A percentile compares a stretch with the other conserved stretches of the same genome.
Conservation (phyloP, 2,113 vertebrate genomes). For the Erythrocebus patas region DNA sequence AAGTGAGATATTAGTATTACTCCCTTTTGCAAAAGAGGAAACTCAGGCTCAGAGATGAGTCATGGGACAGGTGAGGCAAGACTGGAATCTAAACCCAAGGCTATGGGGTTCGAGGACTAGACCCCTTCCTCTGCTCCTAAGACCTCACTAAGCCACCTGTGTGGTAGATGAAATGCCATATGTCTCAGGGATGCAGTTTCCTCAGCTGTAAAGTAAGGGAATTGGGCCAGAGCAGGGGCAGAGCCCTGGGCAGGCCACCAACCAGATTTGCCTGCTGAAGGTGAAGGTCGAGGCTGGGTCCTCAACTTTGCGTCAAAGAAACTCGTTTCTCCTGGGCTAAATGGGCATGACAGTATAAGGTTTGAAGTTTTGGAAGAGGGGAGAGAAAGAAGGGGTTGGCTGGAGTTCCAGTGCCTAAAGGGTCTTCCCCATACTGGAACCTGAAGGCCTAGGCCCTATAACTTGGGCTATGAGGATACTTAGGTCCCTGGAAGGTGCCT, state of each 20-base stretch:
- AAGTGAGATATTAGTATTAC: not conserved
- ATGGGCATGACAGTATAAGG: not conserved
- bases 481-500: not conserved
- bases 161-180: not conserved
- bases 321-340: not conserved
- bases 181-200: not conserved
- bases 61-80: not conserved
- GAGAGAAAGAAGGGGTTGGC: not conserved
- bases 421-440: not conserved
- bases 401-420: not conserved
- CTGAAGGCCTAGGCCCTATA: not conserved
- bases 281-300: not conserved
- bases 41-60: not conserved
- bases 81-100: not conserved
- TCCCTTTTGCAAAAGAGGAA: not conserved
- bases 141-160: not conserved
- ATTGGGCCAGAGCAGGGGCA: not conserved
- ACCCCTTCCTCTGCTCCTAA: not conserved
- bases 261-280: not conserved
- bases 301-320: not conserved
- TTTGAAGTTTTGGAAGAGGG: not conserved
- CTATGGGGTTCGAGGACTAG: not conserved
- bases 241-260: not conserved
- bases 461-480: not conserved
- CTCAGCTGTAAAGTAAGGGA: not conserved